Conservation (phyloP, 2,888 invertebrate species). For the Ceriagrion tenellum region DNA sequence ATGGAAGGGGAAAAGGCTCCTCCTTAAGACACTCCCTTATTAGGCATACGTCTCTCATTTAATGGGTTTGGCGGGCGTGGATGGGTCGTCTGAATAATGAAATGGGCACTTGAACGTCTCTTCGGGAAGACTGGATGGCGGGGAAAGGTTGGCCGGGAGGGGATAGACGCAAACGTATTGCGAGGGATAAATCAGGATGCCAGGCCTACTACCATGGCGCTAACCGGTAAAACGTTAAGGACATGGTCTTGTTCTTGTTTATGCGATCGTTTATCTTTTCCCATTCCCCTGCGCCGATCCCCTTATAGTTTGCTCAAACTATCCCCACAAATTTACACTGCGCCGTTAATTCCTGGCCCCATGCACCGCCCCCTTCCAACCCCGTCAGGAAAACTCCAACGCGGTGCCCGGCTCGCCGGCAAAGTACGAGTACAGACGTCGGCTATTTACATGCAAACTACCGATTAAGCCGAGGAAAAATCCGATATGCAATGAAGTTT, state of each 20-base stretch:
- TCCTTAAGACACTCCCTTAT: slow-evolving; percentile 67
- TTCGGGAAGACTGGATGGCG: background rate
- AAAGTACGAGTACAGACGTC: background rate
- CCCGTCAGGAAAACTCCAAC: background rate
- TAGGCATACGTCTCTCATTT: slow-evolving; percentile 65
- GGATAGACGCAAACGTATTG: slow-evolving; percentile 46
- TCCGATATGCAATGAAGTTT: background rate
- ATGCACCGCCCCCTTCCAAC: background rate
- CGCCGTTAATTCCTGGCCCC: slow-evolving; percentile 54
- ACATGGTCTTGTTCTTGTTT: slow-evolving; percentile 62
- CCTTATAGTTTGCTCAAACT: slow-evolving; percentile 61
- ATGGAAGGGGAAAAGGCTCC: background rate
- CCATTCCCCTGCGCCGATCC: background rate
- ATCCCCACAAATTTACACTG: slow-evolving; percentile 58
- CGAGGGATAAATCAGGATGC: slow-evolving; percentile 58
- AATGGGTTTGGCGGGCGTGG: slow-evolving; percentile 65
- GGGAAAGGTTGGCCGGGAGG: background rate
- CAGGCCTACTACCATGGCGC: slow-evolving; percentile 34
- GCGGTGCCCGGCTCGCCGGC: background rate
- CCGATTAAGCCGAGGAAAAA: slow-evolving; percentile 6
- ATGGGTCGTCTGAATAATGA: slow-evolving; percentile 67
- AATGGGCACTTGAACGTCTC: slow-evolving; percentile 67
- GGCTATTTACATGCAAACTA: slow-evolving; percentile 57
- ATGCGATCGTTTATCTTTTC: slow-evolving; percentile 63
- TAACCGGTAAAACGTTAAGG: slow-evolving; percentile 55